phyloP scores from a whole-genome alignment of 2,797 vertebrate genomes.

The Heteromormyrus szaboi region DNA sequence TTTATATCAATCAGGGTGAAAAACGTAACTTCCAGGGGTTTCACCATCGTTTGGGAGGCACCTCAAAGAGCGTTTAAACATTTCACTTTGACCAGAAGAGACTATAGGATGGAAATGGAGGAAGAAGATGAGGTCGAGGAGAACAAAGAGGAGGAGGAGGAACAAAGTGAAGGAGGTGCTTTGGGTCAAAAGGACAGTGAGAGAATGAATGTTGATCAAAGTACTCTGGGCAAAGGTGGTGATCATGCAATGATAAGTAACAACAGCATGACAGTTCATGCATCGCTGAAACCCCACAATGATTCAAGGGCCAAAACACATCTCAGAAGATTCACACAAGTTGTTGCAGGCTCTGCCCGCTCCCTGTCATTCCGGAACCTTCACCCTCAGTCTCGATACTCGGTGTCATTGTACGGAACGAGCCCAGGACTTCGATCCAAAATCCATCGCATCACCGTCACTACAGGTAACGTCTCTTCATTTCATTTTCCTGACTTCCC shows the following conservation, averaged over 20 bases:
- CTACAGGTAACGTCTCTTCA: slow-evolving; percentile 52
- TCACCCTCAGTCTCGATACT: slow-evolving; percentile 64
- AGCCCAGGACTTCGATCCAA: slow-evolving; percentile 50
- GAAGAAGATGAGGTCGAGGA: slow-evolving; percentile 30
- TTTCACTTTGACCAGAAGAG: slow-evolving; percentile 67
- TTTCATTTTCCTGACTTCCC: not conserved
- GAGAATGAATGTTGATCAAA: slow-evolving; percentile 33
- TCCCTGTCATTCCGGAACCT: slow-evolving; percentile 68
- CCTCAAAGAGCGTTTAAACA: slow-evolving; percentile 69
- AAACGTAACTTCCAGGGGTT: slow-evolving; percentile 69
- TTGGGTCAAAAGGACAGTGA: slow-evolving; percentile 18
- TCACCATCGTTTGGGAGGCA: slow-evolving; percentile 71
- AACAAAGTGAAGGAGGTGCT: slow-evolving; percentile 12
- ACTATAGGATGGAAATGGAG: slow-evolving; percentile 42
- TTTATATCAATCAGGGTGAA: slow-evolving; percentile 57
- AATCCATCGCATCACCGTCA: slow-evolving; percentile 55
- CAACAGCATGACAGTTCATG: slow-evolving; percentile 36
- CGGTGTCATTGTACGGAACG: slow-evolving; percentile 55
- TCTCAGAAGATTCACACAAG: slow-evolving; percentile 54
- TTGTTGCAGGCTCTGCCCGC: slow-evolving; percentile 52
- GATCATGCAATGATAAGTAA: slow-evolving; percentile 35
- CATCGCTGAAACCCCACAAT: slow-evolving; percentile 36
- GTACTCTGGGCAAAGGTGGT: slow-evolving; percentile 36
- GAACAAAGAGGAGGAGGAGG: slow-evolving; percentile 39
- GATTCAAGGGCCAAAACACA: slow-evolving; percentile 44